Evolutionary conservation across 1,140 invertebrate species (phyloP), one percentile per base, ranked within the genome.

Genomic region (Drosophila santomea): DNA sequence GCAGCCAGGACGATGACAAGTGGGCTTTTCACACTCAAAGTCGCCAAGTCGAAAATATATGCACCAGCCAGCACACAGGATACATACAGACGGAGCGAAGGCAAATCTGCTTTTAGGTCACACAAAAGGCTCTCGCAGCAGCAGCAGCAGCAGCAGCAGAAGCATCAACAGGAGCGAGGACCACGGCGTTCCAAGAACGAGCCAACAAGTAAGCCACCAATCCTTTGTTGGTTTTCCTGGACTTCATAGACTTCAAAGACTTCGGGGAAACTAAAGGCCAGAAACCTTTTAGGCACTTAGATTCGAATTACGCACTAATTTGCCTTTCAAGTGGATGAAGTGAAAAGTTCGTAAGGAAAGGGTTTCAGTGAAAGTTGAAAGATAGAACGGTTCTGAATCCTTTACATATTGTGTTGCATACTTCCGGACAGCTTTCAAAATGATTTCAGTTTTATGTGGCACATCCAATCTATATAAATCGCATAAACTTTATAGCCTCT

Each of bases 51-150:
- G 51, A 71, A 71, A 58, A 58, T 71, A 72, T 71, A 71, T 71
- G 44, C 66, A 58, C 67, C 36, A 15, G 52, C 64, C 68, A 72
- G 68, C 71, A 72, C 71, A 71, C 68, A 72, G 68, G 71, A 72
- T 72, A 72, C 68, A 72, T 72, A 72, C 68, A 72, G 67, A 71
- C 52, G 66, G 47, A 64, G 61, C 67, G 64, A 48, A 71, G 67
- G 51, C 67, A 71, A 71, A 57, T 55, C 63, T 71, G 68, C 68
- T 72, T 72, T 72, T 72, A 72, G 68, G 68, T 72, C 68, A 72
- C 68, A 57, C 66, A 69, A 71, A 72, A 72, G 68, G 44, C 67
- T 71, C 67, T 71, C 64, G 45, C 64, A 68, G 60, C 57, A 59
- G 25, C 60, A 35, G 39, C 23, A 54, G 12, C 44, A 59, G 41